A percentile compares a stretch with the other conserved stretches of the same genome.
These are phyloP conservation scores for Sinhomidia bicolor DNA, from an alignment of 2,888 invertebrate species.

Conservation along the genomic window DNA sequence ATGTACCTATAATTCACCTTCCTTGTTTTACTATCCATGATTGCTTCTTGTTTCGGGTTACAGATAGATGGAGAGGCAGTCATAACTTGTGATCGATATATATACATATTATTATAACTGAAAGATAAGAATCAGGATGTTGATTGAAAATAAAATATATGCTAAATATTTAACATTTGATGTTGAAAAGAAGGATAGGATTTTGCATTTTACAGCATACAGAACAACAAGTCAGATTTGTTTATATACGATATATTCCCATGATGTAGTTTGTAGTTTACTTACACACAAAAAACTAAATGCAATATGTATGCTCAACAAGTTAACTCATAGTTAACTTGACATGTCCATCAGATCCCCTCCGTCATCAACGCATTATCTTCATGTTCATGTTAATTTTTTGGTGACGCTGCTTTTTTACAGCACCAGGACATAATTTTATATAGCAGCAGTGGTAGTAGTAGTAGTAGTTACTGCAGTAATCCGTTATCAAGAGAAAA, in stretches of 20 bases:
- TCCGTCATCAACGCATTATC: neutral
- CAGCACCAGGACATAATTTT: neutral
- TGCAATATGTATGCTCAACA: neutral
- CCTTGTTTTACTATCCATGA: neutral
- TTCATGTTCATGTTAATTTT: conserved; percentile 19
- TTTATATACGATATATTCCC: neutral
- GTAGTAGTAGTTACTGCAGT: neutral
- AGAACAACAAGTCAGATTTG: neutral
- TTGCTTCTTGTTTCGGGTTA: neutral
- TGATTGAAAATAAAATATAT: neutral
- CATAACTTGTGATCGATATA: neutral
- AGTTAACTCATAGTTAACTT: no score
- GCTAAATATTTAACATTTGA: neutral
- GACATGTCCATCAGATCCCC: conserved; percentile 7
- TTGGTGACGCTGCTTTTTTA: neutral
- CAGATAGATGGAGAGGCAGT: no score
- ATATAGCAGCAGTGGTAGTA: neutral
- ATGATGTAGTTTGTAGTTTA: neutral
- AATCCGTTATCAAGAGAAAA: conserved; percentile 56
- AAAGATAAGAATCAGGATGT: neutral
- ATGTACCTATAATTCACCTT: no score
- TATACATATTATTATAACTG: no score
- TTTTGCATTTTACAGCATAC: neutral
- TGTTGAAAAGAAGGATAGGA: no score
- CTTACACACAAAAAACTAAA: neutral